Base-by-base conservation (phyloP, 2,797 vertebrate genomes). In the Poecile montanus region DNA sequence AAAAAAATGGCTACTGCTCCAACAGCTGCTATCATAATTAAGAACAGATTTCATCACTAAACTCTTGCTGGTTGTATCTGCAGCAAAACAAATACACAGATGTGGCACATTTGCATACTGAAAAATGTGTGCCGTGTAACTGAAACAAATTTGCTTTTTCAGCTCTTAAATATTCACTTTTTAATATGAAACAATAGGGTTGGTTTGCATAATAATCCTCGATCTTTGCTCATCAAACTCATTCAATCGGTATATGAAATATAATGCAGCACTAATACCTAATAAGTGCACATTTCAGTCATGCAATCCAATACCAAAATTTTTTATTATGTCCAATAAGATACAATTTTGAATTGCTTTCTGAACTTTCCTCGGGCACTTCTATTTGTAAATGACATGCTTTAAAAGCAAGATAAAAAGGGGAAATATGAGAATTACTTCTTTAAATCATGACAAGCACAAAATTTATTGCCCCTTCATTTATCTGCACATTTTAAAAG, bases 1-100 rank as follows among this genome's bases (percentile, higher is more conserved):
- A 90, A 93, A 94, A 95, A 97, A 97, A 97, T 95, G 97, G 94
- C 94, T 97, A 94, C 95, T 96, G 96, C 95, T 96, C 80, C 94
- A 97, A 98, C 98, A 98, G 98, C 98, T 98, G 98, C 96, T 98
- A 96, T 98, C 85, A 96, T 98, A 98, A 98, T 98, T 98, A 98
- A 97, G 97, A 98, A 98, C 98, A 98, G 98, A 98, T 98, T 98
- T 98, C 96, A 98, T 98, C 96, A 96, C 97, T 97, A 97, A 97
- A 98, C 97, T 98, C 97, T 97, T 97, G 97, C 97, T 97, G 97
- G 96, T 97, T 97, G 96, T 97, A 97, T 97, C 98, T 97, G 91
- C 93, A 95, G 94, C 96, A 97, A 98, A 98, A 97, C 97, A 98
- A 98, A 98, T 97, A 98, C 96, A 97, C 98, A 98, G 98, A 98